phyloP scores from a whole-genome alignment of 2,113 vertebrate genomes.

The Trematomus loennbergii region DNA sequence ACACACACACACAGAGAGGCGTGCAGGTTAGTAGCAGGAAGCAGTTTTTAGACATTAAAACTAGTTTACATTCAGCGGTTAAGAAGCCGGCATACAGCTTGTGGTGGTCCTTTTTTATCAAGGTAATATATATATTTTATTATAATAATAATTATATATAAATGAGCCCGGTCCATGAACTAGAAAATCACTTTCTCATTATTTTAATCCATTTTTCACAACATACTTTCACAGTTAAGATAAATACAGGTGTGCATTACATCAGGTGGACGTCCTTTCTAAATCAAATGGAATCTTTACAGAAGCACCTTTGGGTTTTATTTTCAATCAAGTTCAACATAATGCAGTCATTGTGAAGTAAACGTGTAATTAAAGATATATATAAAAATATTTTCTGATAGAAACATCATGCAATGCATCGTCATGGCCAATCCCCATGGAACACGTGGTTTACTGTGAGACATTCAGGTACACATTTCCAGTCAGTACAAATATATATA shows the following conservation, averaged over 20 bases:
- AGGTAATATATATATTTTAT: background rate
- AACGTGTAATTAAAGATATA: conserved; percentile 35
- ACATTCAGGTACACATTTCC: conserved; percentile 58
- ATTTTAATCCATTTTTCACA: conserved; percentile 79
- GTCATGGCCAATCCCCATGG: conserved; percentile 25
- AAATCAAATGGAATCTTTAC: conserved; percentile 47
- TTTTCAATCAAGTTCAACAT: conserved; percentile 26
- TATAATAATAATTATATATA: background rate
- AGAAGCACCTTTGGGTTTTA: conserved; percentile 62
- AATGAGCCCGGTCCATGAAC: conserved; percentile 33
- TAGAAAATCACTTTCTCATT: conserved; percentile 43
- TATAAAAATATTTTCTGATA: conserved; percentile 36
- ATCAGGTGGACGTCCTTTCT: conserved; percentile 36
- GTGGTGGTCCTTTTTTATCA: conserved; percentile 64
- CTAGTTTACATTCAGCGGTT: conserved; percentile 27
- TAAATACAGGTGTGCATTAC: conserved; percentile 78
- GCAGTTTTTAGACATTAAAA: conserved; percentile 35
- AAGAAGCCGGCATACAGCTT: conserved; percentile 80
- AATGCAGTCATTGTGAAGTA: background rate
- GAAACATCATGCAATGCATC: conserved; percentile 47
- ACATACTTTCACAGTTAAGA: conserved; percentile 81
- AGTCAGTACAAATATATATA: conserved; percentile 31
- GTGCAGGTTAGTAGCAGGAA: conserved; percentile 84
- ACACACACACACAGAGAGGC: conserved; percentile 32
- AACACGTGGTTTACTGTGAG: conserved; percentile 43